Base-by-base conservation (phyloP, 2,113 vertebrate species). In the Sialia sialis region DNA sequence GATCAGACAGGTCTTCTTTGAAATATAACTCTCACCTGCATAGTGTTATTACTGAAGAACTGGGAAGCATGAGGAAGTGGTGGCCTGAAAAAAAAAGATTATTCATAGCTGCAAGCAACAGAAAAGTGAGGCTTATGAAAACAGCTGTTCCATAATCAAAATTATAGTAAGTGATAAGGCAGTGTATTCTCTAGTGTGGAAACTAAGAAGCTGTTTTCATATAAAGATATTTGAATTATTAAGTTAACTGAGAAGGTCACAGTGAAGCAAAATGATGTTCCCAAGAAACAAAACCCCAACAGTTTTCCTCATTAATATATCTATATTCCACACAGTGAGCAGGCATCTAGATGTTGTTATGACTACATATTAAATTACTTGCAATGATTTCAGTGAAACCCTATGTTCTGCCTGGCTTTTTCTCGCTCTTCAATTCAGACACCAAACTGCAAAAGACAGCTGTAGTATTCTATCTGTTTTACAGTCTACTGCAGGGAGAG, bases 121-220 rank as follows among this genome's bases (percentile, higher is more conserved):
- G 62, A 80, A 73, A 52, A 87, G 41, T 32, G 32, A 87, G 23
- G 66, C 19, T 82, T 75, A 94, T 85, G 72, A 89, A 96, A 94
- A 82, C 54, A 95, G 60, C 39, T 43, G 49, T 84, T 94, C 90
- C 81, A 79, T 62, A 94, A 92, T 63, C 70, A 76, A 67, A 94
- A 89, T 84, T 73, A 66, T 5, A 79, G 46, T 54, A 89, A 82
- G 34, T 51, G 89, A 87, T 85, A 95, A 96, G 81, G 81, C 49
- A 83, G 60, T 36, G 39, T 85, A 82, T 79, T 87, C 87, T 82
- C 74, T 36, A 76, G 81, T 2, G 23, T 81, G 55, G 48, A 92
- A 95, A 87, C 58, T 49, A 76, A 84, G 78, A n/a, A 91, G 32
- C 43, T 91, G 77, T 75, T 94, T 86, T 86, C 52, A 41, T 75